A percentile compares a stretch with the other conserved stretches of the same genome.
phyloP scores from a whole-genome alignment of 2,888 invertebrate genomes.

The Acleris laterana region DNA sequence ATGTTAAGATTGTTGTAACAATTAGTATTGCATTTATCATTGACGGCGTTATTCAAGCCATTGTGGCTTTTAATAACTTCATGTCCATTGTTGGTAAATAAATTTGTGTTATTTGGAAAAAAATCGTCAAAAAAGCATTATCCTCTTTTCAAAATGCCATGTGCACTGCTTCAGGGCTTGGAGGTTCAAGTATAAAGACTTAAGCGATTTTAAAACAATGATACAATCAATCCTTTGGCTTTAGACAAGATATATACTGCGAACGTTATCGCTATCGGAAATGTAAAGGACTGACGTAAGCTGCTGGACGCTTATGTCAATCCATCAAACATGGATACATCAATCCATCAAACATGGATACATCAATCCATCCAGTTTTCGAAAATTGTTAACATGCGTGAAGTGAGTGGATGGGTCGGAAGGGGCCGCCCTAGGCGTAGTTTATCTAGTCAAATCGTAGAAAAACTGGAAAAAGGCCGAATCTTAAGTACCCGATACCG shows the following conservation, averaged over 20 bases:
- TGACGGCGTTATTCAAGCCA: constrained; percentile 10
- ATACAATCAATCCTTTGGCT: background rate
- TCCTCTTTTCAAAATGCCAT: constrained; percentile 56
- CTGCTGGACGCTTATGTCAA: no score
- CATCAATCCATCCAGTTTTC: no score
- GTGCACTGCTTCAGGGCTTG: constrained; percentile 66
- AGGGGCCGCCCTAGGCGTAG: no score
- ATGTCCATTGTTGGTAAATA: constrained; percentile 22
- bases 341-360: no score
- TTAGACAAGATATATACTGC: background rate
- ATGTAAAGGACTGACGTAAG: no score
- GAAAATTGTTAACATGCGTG: no score
- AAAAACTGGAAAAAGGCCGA: no score
- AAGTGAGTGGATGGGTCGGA: no score
- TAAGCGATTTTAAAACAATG: constrained; percentile 22
- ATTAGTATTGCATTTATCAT: constrained; percentile 5
- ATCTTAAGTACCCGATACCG: no score
- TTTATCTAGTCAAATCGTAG: no score
- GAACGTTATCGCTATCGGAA: background rate
- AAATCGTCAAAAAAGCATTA: constrained; percentile 45
- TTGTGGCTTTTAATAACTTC: constrained; percentile 25
- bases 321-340: no score
- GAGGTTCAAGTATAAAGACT: constrained; percentile 42
- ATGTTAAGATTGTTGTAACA: background rate
- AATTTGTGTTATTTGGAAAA: constrained; percentile 43